Evolutionary conservation across 2,113 vertebrate species (phyloP).

Genomic region (Aplodontia rufa): DNA sequence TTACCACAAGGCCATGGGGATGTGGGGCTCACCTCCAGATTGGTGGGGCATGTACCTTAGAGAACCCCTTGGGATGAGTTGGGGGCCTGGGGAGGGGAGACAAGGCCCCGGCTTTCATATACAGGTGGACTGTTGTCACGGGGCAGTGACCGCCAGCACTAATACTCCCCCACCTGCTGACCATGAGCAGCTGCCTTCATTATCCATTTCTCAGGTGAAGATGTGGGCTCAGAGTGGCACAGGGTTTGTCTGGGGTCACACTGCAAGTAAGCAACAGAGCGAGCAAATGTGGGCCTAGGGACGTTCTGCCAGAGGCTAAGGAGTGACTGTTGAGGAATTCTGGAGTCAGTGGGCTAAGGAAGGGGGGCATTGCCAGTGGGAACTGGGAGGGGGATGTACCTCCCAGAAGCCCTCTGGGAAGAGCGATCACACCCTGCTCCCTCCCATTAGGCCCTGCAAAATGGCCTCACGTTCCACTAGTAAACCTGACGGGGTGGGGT

Average conservation of each 20-base stretch:
- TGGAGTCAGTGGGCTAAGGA: no score
- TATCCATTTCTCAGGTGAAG: neutral
- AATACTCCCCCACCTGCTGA: fast-evolving
- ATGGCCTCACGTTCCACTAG: fast-evolving
- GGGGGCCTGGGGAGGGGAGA: neutral
- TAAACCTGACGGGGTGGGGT: neutral
- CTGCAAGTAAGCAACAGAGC: neutral
- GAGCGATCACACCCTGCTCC: fast-evolving
- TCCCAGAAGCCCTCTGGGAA: fast-evolving
- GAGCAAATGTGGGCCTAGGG: neutral
- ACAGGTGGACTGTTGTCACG: neutral
- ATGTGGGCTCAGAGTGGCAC: neutral
- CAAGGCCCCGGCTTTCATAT: neutral
- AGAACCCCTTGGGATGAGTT: neutral
- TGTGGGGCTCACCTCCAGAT: neutral
- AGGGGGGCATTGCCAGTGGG: neutral
- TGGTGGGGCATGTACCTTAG: neutral
- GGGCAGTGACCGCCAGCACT: no score
- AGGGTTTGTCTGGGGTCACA: neutral
- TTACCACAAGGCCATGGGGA: neutral
- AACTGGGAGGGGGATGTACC: fast-evolving
- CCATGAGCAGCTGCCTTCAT: neutral
- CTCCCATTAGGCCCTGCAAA: neutral
- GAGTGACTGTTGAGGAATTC: neutral
- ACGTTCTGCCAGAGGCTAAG: neutral